Evolutionary conservation across 2,888 invertebrate genomes (phyloP), one percentile per base, ranked within the genome.

Genomic region (Noctua janthina): DNA sequence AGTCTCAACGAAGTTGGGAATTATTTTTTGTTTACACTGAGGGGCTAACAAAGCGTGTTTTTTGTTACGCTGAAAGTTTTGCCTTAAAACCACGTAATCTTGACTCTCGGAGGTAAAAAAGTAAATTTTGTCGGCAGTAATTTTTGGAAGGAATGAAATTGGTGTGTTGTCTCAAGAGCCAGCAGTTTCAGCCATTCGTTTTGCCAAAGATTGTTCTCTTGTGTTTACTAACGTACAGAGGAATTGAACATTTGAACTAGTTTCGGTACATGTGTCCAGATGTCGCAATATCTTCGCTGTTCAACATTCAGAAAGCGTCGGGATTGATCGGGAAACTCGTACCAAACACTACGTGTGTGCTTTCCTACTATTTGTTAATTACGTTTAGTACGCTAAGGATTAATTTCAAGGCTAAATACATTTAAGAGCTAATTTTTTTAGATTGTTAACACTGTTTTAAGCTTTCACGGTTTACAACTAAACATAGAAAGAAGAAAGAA

Each of bases 261-360:
- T 77, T 77, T 75, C 43, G 43, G 69, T 78, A 71, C 73, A 66
- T 75, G 72, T 70, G 78, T 79, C 78, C 83, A 86, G 90, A 86
- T 88, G 88, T 87, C 74, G 85, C 82, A 84, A 88, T 91, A 89
- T 89, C 86, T 84, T 80, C 69, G 74, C 73, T 71, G 78, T 79
- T 84, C 66, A 77, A 51, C 64, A 90, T 91, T 89, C 89, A 72
- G 54, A 46, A 66, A 87, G 89, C 90, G 90, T 89, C 88, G 74
- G 76, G 82, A 86, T 87, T 88, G 90, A 89, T 90, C 74, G 74
- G 77, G 79, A 82, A 88, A 91, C 85, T 91, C 79, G 82, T 79
- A 82, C 73, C 86, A 85, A 86, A 83, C 79, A 77, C 75, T 68
- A 79, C 82, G 78, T 84, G 76, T 79, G 70, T 66, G 76, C 39